These are phyloP conservation scores for Nasonia oneida DNA, from an alignment of 2,888 invertebrate genomes.

Conservation along the genomic window DNA sequence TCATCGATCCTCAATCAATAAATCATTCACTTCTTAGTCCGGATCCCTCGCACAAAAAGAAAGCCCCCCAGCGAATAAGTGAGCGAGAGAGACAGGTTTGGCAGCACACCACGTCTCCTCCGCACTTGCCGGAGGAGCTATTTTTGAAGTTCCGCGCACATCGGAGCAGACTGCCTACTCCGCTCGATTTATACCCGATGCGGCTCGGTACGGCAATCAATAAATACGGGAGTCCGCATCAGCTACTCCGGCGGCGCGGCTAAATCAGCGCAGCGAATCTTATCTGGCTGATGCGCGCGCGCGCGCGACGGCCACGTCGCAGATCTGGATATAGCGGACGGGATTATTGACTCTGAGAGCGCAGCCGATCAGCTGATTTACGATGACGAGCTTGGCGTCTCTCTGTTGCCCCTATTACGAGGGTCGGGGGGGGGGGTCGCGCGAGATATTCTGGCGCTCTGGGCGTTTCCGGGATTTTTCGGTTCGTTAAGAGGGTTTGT, in stretches of 20 bases:
- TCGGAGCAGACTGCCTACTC: neutral
- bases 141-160: constrained; percentile 23
- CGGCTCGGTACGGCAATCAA: constrained; percentile 15
- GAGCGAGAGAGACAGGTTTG: neutral
- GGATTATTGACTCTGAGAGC: constrained; percentile 35
- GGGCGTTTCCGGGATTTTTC: constrained; percentile 1
- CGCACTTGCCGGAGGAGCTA: neutral
- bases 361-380: constrained; percentile 36
- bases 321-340: neutral
- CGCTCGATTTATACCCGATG: constrained; percentile 25
- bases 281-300: neutral
- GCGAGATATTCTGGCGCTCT: neutral
- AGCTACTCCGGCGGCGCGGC: neutral
- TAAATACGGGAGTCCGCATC: neutral
- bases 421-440: neutral
- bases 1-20: neutral
- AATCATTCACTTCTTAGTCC: neutral
- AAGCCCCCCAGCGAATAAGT: neutral
- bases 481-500: neutral
- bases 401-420: neutral
- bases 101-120: neutral
- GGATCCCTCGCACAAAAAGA: neutral
- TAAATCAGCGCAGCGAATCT: constrained; percentile 27
- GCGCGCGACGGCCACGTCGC: neutral
- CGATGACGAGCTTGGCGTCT: neutral